Base-by-base conservation (phyloP, 2,113 vertebrate genomes). In the Petromus typicus region DNA sequence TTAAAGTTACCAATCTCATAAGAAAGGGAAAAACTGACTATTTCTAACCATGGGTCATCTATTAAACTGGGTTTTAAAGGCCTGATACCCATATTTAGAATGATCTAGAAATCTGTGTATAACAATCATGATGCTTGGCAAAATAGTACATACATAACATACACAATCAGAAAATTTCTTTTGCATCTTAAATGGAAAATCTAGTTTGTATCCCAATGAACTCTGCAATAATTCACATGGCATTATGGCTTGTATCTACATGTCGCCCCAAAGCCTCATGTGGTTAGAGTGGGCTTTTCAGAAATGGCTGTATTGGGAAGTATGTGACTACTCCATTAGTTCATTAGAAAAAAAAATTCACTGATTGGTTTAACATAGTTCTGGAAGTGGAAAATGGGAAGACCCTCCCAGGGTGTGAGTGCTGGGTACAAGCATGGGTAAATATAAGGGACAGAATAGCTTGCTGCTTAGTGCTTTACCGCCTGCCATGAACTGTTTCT, bases 61-160 rank as follows among this genome's bases (percentile, higher is more conserved):
- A 85, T 40, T 94, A 86, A 96, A 57, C n/a, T 75, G 25, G 27
- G 40, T 90, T 93, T 79, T 95, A 86, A 23, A 86, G 57, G 56
- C 2, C 48, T 43, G 82, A 85, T n/a, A 43, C 48, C 20, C 57
- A 22, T 83, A 96, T 20, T 93, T 67, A 59, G 12, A 94, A 81
- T 59, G 71, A 12, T 59, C 57, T 67, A 40, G 23, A 84, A 90
- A 90, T 73, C 66, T 89, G 64, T 86, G 64, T 76, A 86, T 88
- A 59, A 93, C 43, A 86, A 79, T 71, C 73, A 73, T n/a, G 16
- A 93, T 69, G 59, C 18, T 43, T 76, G 30, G 45, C 51, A 92
- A 94, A 90, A 94, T 5, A 66, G 95, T 34, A 90, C 22, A 78
- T 30, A 95, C 2, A 64, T 10, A 51, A n/a, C n/a, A n/a, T n/a